phyloP scores from a whole-genome alignment of 2,888 invertebrate genomes.

The Agrotis puta region DNA sequence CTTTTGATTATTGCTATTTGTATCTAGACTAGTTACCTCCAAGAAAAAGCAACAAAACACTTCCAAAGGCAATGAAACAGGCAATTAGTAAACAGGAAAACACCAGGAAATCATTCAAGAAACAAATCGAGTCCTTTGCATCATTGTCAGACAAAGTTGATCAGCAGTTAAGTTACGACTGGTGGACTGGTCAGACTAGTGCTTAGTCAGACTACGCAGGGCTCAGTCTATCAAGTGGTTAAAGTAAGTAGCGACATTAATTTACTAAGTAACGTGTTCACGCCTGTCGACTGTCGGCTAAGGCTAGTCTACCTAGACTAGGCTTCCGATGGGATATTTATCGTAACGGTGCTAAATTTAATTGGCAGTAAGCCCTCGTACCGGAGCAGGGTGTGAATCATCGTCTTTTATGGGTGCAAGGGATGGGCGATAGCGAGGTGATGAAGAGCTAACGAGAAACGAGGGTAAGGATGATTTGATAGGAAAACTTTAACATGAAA shows the following conservation, averaged over 20 bases:
- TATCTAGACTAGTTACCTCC: too few relatives aligned
- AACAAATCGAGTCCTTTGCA: slow-evolving; percentile 14
- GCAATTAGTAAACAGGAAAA: background rate
- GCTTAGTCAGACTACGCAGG: background rate
- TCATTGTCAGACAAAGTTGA: slow-evolving; percentile 36
- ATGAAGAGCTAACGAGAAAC: background rate
- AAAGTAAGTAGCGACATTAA: slow-evolving; percentile 36
- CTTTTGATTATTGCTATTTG: too few relatives aligned
- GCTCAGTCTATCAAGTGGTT: slow-evolving; percentile 4
- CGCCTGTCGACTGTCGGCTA: slow-evolving; percentile 23
- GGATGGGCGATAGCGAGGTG: slow-evolving; percentile 7
- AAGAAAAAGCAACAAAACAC: background rate
- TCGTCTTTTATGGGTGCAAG: slow-evolving; percentile 7
- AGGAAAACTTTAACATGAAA: background rate
- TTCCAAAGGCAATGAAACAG: background rate
- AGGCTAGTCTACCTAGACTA: background rate
- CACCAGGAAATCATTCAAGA: background rate
- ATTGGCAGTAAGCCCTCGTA: slow-evolving; percentile 68
- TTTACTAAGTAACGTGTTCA: slow-evolving; percentile 50
- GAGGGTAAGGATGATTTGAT: background rate
- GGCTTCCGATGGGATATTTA: slow-evolving; percentile 62
- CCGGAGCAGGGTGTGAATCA: slow-evolving; percentile 48
- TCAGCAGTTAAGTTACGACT: slow-evolving; percentile 21
- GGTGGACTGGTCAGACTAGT: slow-evolving; percentile 18
- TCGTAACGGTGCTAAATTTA: slow-evolving; percentile 70